Evolutionary conservation across 2,113 vertebrate species (phyloP).

Genomic region (Halcyon senegalensis): DNA sequence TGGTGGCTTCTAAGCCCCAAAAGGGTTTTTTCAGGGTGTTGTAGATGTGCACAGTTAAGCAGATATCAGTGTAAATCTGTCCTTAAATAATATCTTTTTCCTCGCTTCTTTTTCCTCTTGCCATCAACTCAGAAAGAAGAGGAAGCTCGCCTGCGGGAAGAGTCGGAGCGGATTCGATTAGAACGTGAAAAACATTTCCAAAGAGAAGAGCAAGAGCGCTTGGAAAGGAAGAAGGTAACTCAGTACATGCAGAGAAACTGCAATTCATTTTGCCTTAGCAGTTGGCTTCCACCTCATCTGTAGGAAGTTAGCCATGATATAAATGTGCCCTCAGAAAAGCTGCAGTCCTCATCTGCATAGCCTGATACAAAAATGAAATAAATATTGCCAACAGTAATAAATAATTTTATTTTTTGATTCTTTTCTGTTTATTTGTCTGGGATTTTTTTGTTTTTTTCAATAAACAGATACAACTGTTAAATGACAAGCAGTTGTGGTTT

Average conservation of each 20-base stretch:
- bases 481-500: not conserved
- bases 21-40: not conserved
- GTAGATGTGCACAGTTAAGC: not conserved
- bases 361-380: not conserved
- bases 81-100: not conserved
- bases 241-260: not conserved
- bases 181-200: slow-evolving; percentile 95
- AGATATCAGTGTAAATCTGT: not conserved
- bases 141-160: slow-evolving; percentile 87
- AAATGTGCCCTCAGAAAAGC: not conserved
- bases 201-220: slow-evolving; percentile 93
- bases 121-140: slow-evolving; percentile 83
- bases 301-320: not conserved
- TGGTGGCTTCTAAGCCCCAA: not conserved
- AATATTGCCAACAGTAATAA: not conserved
- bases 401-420: not conserved
- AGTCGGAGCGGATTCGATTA: slow-evolving; percentile 82
- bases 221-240: slow-evolving; percentile 94
- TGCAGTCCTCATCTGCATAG: not conserved
- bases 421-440: too few species aligned
- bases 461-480: not conserved
- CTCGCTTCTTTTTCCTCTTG: not conserved
- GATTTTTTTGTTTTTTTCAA: not conserved
- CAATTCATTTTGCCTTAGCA: not conserved
- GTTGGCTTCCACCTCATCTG: not conserved